phyloP scores from a whole-genome alignment of 2,888 invertebrate genomes.

The Thysanoteuthis rhombus region DNA sequence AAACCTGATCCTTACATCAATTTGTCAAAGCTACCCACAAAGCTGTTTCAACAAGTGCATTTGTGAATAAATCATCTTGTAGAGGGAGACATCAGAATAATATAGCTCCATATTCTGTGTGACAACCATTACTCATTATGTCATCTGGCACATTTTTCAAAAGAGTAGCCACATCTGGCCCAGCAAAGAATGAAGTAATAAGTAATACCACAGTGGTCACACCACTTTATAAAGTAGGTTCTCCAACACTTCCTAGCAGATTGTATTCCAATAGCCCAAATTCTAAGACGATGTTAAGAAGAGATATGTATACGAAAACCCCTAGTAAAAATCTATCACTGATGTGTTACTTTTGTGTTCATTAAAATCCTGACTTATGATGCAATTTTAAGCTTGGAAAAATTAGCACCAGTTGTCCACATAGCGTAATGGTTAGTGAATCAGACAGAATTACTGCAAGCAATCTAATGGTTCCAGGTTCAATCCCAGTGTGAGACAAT shows the following conservation, averaged over 20 bases:
- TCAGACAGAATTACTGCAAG: too few species aligned
- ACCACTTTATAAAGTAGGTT: not conserved
- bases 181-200: not conserved
- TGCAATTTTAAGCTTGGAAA: too few species aligned
- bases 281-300: not conserved
- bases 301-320: not conserved
- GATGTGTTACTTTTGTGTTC: not conserved
- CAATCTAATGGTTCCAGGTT: too few species aligned
- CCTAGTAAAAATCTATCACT: not conserved
- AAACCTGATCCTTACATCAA: not conserved
- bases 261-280: not conserved
- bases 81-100: not conserved
- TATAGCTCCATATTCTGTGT: slow-evolving; percentile 12
- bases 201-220: not conserved
- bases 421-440: too few species aligned
- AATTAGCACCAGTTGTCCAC: too few species aligned
- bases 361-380: too few species aligned
- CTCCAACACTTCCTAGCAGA: not conserved
- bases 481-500: too few species aligned
- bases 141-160: not conserved
- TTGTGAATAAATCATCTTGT: not conserved
- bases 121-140: not conserved
- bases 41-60: not conserved
- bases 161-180: not conserved
- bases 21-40: not conserved